phyloP scores from a whole-genome alignment of 1,140 invertebrate species.

The Ceratina australensis region DNA sequence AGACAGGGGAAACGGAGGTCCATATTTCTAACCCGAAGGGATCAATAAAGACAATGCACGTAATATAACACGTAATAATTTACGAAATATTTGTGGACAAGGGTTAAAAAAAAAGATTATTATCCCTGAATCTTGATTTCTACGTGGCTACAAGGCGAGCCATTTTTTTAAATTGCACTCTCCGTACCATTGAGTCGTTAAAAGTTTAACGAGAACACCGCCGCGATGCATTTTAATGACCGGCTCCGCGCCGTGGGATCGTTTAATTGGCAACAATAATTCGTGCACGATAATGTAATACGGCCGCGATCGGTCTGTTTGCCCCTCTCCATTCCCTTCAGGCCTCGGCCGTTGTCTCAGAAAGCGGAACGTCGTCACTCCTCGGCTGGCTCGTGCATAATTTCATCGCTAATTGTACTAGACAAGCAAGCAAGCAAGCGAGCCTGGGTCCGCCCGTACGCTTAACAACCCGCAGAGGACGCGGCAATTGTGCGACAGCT shows the following conservation, averaged over 20 bases:
- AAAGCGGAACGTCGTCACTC: constrained; percentile 37
- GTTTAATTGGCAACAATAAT: constrained; percentile 45
- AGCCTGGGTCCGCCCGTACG: constrained; percentile 11
- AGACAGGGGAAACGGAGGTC: no score
- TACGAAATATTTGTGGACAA: no score
- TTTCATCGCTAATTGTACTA: constrained; percentile 45
- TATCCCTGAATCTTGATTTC: neutral
- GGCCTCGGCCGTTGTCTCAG: constrained; percentile 17
- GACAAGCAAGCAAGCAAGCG: constrained; percentile 29
- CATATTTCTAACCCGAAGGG: no score
- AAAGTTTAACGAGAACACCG: constrained; percentile 30
- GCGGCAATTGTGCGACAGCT: constrained; percentile 39
- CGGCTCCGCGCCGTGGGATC: constrained; percentile 1
- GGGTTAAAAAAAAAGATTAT: neutral
- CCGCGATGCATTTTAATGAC: constrained; percentile 30
- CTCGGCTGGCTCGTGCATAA: constrained; percentile 26
- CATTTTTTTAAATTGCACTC: neutral
- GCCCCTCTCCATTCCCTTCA: constrained; percentile 20
- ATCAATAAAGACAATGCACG: no score
- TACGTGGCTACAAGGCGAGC: no score
- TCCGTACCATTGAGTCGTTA: constrained; percentile 8
- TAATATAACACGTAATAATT: no score
- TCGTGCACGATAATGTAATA: constrained; percentile 19
- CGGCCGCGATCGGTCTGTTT: constrained; percentile 24
- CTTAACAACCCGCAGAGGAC: constrained; percentile 43